Evolutionary conservation across 2,113 vertebrate species (phyloP), one percentile per base, ranked within the genome.

Genomic region (Bos indicus): DNA sequence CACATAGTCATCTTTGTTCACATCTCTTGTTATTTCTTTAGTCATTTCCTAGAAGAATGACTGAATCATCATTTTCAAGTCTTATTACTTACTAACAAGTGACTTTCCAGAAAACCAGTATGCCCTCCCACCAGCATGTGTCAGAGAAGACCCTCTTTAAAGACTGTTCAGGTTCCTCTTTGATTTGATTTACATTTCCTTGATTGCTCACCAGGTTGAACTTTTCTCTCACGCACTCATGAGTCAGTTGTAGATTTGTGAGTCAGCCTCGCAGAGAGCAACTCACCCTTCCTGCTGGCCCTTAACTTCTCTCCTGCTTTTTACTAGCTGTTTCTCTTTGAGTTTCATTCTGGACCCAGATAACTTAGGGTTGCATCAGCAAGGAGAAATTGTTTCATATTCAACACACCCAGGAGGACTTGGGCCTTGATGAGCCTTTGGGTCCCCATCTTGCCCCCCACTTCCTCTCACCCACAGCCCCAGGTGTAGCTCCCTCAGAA

Each of bases 31-130:
- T 30, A 33, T 85, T 74, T 87, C 88, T 87, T 89, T 36, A 81
- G 89, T 84, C 92, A 51, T 81, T 96, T 97, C 96, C 96, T 97
- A 60, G 48, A 96, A 90, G 78, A 92, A 56, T 77, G 30, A 74
- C 94, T 90, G 87, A 91, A 77, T 96, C 95, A 96, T 64, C 80
- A 17, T 74, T 92, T 28, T 10, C 28, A 84, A 87, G 78, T 67
- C 64, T 92, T 21, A 4, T 33, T 89, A 62, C 48, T 48, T 40
- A 74, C 74, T 43, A 67, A 71, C 95, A 51, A 92, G 90, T 51
- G 84, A 62, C 81, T 94, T 90, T 95, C 59, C 57, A 40, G 90
- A 80, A 95, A 96, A 83, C 59, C 91, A 23, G 2, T 0, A 1
- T 19, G 11, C 43, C 13, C 60, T 57, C 87, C 90, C 56, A 56